A percentile compares a stretch with the other conserved stretches of the same genome.
Evolutionary conservation across 2,113 vertebrate genomes (phyloP).

Genomic region (Uria lomvia): DNA sequence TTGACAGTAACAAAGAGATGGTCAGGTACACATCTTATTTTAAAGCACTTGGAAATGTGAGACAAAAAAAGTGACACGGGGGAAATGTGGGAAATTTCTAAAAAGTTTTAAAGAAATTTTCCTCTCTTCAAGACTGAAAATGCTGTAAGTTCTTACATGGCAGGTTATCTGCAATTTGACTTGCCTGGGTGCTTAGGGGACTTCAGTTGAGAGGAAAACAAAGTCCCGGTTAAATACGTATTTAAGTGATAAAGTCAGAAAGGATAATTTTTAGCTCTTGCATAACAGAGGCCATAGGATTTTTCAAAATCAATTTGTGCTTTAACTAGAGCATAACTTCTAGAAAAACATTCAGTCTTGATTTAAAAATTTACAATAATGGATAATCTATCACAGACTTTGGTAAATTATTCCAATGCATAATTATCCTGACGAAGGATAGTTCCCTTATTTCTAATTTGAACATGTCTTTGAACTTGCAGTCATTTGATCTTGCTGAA

Average conservation of each 20-base stretch:
- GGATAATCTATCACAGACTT: background rate
- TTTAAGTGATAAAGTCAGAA: background rate
- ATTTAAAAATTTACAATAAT: conserved; percentile 37
- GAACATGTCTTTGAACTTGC: conserved; percentile 39
- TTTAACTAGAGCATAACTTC: background rate
- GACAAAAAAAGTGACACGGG: background rate
- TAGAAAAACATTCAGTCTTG: background rate
- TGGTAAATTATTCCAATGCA: background rate
- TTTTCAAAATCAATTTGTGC: background rate
- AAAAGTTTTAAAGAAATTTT: background rate
- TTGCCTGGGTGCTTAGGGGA: background rate
- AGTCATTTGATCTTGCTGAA: conserved; percentile 46
- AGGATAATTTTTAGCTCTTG: background rate
- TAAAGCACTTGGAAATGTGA: background rate
- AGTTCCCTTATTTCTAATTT: background rate
- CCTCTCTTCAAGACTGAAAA: background rate
- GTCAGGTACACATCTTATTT: background rate
- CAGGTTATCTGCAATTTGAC: background rate
- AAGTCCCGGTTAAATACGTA: background rate
- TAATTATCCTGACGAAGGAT: conserved; percentile 5
- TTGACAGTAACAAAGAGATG: background rate
- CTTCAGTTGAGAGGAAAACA: background rate
- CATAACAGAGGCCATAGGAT: background rate
- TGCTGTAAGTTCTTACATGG: background rate
- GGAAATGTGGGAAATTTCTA: background rate